phyloP scores from a whole-genome alignment of 2,797 vertebrate species.

The Phoebastria nigripes region DNA sequence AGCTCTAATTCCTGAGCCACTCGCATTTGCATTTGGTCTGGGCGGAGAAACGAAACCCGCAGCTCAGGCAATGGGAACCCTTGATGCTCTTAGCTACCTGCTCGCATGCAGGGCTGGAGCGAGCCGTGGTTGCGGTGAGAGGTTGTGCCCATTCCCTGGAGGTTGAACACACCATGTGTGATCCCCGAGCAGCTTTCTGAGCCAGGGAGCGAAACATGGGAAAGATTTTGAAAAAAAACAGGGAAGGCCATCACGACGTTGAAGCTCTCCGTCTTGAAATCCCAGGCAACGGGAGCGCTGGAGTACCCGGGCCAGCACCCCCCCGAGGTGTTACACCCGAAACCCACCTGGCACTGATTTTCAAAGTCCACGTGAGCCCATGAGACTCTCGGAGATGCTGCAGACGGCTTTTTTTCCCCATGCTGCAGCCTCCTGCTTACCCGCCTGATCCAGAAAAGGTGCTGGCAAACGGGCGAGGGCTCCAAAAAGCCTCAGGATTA shows the following conservation, averaged over 20 bases:
- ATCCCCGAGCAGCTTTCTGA: background rate
- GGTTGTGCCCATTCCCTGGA: accelerated
- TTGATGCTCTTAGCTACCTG: background rate
- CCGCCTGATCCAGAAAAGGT: background rate
- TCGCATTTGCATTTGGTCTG: background rate
- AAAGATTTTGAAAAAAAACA: accelerated
- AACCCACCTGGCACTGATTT: accelerated
- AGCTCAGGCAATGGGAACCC: background rate
- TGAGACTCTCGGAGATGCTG: accelerated
- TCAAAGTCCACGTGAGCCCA: background rate
- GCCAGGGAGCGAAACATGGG: accelerated
- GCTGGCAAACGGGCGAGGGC: background rate
- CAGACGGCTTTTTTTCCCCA: too few relatives aligned
- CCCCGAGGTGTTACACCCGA: accelerated
- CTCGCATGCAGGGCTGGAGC: accelerated
- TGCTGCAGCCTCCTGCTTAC: background rate
- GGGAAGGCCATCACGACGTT: accelerated
- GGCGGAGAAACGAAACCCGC: background rate
- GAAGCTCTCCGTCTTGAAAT: background rate
- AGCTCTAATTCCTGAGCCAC: background rate
- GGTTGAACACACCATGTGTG: accelerated
- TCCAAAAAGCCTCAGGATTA: background rate
- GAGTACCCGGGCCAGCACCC: accelerated
- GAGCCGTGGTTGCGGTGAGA: accelerated
- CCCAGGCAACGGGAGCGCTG: accelerated